phyloP scores from a whole-genome alignment of 30 jellyfish, hydroid and myxozoan genomes.

The Kudoa iwatai region DNA sequence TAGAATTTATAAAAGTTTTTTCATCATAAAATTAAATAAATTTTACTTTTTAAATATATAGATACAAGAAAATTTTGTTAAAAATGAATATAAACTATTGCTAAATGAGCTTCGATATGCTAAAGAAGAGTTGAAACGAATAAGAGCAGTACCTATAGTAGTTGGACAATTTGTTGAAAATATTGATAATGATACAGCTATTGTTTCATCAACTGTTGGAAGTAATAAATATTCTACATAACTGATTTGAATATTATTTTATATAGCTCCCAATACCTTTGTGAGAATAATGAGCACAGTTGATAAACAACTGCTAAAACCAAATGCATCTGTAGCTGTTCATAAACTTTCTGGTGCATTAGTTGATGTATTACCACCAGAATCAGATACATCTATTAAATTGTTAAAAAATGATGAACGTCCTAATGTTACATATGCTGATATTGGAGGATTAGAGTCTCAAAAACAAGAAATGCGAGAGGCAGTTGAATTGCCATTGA shows the following conservation, averaged over 20 bases:
- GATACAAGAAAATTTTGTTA: no score
- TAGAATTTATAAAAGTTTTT: no score
- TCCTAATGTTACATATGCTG: slow-evolving; percentile 64
- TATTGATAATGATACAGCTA: slow-evolving; percentile 52
- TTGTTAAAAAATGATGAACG: slow-evolving; percentile 39
- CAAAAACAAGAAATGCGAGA: slow-evolving; percentile 82
- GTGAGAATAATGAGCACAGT: slow-evolving; percentile 51
- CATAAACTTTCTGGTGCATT: slow-evolving; percentile 69
- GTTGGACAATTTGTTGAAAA: slow-evolving; percentile 74
- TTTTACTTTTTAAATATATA: no score
- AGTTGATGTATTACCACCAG: slow-evolving; percentile 73
- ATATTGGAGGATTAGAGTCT: slow-evolving; percentile 77
- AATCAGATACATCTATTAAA: slow-evolving; percentile 67
- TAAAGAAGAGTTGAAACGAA: slow-evolving; percentile 52
- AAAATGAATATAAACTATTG: slow-evolving; percentile 49
- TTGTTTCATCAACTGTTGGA: slow-evolving; percentile 81
- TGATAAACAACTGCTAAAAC: slow-evolving; percentile 38
- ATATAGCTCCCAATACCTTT: slow-evolving; percentile 39
- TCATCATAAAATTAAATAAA: no score
- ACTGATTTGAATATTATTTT: no score
- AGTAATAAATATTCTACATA: no score
- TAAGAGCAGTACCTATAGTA: slow-evolving; percentile 74
- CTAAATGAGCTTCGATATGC: slow-evolving; percentile 59
- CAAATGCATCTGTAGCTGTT: slow-evolving; percentile 84
- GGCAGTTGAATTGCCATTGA: slow-evolving; percentile 68